Evolutionary conservation across 2,888 invertebrate species (phyloP), one percentile per base, ranked within the genome.

Genomic region (Druceiella hillmani): DNA sequence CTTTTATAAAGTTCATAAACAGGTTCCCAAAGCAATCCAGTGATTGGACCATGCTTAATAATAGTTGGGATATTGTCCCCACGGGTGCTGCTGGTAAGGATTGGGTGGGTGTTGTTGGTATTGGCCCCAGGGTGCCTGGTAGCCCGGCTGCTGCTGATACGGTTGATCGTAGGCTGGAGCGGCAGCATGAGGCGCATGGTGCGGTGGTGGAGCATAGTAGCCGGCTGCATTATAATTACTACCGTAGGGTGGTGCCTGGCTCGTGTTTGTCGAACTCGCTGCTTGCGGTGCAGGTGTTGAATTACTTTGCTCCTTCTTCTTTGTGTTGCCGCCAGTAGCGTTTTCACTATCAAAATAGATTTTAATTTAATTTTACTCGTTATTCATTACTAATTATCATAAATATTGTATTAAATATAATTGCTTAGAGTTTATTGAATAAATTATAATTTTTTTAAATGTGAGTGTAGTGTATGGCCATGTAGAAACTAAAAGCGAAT

Each of bases 41-140:
- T n/a, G n/a, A n/a, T 11, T n/a, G n/a, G n/a, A n/a, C n/a, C n/a
- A n/a, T n/a, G n/a, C n/a, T 41, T 62, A 71, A 54, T 71, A 72
- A 52, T 72, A 72, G 53, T 70, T 70, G 36, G 66, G 64, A 52
- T 70, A 70, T 48, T 70, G 67, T 13, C 64, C 63, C 71, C 70
- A 70, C 17, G 68, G 64, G 48, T 64, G 63, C 16, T 65, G 64
- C 48, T 64, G 71, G 52, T 69, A 69, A 43, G 66, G 67, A 56
- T 71, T 68, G 39, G 70, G 66, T 3, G 62, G 62, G 32, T 68
- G 64, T 29, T 69, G 66, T 52, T 70, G 71, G 56, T 70, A 69
- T 59, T 69, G 69, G 46, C 66, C 65, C 71, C 70, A 71, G 10
- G 68, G 63, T 46, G 67, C 64, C 56, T 66, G 67, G 58, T 66